Evolutionary conservation across 2,888 invertebrate species (phyloP), one percentile per base, ranked within the genome.

Genomic region (Athripsodes cinereus): DNA sequence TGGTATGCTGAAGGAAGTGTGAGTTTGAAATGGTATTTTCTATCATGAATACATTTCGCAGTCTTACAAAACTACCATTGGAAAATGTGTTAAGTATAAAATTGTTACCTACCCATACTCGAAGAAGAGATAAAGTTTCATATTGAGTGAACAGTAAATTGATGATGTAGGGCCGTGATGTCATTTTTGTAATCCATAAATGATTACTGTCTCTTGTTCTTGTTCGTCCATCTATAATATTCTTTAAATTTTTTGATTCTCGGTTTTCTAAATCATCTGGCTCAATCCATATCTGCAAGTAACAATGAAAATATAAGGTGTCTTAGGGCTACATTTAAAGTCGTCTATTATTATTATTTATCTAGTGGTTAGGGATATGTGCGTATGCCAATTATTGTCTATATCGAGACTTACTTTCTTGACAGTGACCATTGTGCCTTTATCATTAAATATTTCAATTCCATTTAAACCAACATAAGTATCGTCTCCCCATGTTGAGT

Each of bases 91-190:
- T 34, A 52, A 35, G 52, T 22, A 44, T 8, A 34, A 22, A n/a
- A n/a, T n/a, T n/a, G n/a, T n/a, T n/a, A n/a, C n/a, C n/a, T 69
- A 87, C 87, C 88, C 88, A 88, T 68, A 88, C 80, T 70, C 88
- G 77, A 58, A 88, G 75, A 67, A 88, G 70, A 18, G 87, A 86
- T 16, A 88, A 69, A 35, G 72, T 74, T 53, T 78, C 71, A n/a
- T 71, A 69, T 52, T 76, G 71, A 16, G 76, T 74, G 65, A 90
- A 81, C 31, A 81, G 71, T 31, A 88, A 70, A 57, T 78, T 77
- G 61, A 91, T 74, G 2, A 78, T 78, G 66, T 88, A 81, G 52
- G 84, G 80, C 3, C 73, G 80, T 2, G 72, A 68, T 2, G 82
- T 82, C 66, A 83, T 86, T 2, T 87, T 84, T 20, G 86, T 80